phyloP scores from a whole-genome alignment of 2,888 invertebrate species.

The Lepidochrysops patricia region DNA sequence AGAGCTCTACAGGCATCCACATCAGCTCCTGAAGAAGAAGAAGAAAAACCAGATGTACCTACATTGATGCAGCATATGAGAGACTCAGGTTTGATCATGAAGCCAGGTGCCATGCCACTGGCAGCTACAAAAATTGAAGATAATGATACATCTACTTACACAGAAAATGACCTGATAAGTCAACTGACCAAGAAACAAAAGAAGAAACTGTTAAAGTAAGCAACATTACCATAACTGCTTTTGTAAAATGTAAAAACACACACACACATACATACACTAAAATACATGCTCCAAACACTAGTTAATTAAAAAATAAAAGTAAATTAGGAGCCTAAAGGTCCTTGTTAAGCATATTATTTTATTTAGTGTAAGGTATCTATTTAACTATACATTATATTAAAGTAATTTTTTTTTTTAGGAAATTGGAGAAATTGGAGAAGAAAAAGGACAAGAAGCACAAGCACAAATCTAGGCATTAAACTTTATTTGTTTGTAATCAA shows the following conservation, averaged over 20 bases:
- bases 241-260: background rate
- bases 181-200: constrained; percentile 91
- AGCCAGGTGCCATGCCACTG: constrained; percentile 80
- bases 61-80: constrained; percentile 91
- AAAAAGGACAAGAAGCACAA: constrained; percentile 62
- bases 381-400: too few relatives aligned
- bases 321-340: too few relatives aligned
- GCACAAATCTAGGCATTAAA: constrained; percentile 40
- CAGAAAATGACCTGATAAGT: constrained; percentile 87
- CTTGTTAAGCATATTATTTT: too few relatives aligned
- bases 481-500: too few relatives aligned
- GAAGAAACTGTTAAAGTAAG: constrained; percentile 89
- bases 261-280: too few relatives aligned
- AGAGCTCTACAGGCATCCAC: constrained; percentile 79
- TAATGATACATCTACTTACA: constrained; percentile 71
- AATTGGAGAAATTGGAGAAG: constrained; percentile 80
- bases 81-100: constrained; percentile 92
- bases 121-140: constrained; percentile 74
- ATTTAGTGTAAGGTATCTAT: too few relatives aligned
- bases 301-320: too few relatives aligned
- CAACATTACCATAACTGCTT: constrained; percentile 13
- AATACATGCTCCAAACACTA: too few relatives aligned
- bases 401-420: constrained; percentile 63
- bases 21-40: constrained; percentile 81
- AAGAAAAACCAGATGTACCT: constrained; percentile 75